Evolutionary conservation across 2,888 invertebrate species (phyloP).

Genomic region (Ormia ochracea): DNA sequence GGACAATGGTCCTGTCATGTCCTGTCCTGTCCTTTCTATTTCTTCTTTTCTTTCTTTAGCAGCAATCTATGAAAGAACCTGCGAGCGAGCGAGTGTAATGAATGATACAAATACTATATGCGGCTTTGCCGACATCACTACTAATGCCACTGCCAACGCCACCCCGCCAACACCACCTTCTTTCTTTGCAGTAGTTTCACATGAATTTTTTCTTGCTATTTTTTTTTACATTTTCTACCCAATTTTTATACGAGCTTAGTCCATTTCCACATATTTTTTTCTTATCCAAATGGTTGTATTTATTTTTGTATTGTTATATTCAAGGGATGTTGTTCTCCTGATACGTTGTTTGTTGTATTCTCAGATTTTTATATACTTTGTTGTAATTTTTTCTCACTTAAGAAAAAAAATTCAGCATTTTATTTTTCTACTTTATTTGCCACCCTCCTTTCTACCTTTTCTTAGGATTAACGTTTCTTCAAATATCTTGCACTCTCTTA

Average conservation of each 20-base stretch:
- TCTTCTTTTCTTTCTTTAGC: slow-evolving; percentile 50
- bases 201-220: slow-evolving; percentile 3
- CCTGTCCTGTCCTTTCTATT: slow-evolving; percentile 33
- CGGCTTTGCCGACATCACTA: neutral
- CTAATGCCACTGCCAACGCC: neutral
- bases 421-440: slow-evolving; percentile 19
- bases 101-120: slow-evolving; percentile 33
- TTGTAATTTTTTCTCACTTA: slow-evolving; percentile 42
- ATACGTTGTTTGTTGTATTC: slow-evolving; percentile 45
- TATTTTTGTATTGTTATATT: slow-evolving; percentile 52
- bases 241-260: slow-evolving; percentile 44
- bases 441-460: slow-evolving; percentile 18
- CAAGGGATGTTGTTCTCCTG: slow-evolving; percentile 59
- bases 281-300: slow-evolving; percentile 42
- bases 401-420: slow-evolving; percentile 6
- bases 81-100: slow-evolving; percentile 41
- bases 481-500: slow-evolving; percentile 41
- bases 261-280: slow-evolving; percentile 44
- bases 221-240: slow-evolving; percentile 32
- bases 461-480: slow-evolving; percentile 37
- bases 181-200: slow-evolving; percentile 3
- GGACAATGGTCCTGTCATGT: slow-evolving; percentile 59
- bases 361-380: slow-evolving; percentile 56
- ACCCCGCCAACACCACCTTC: neutral
- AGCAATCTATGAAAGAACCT: slow-evolving; percentile 40